phyloP scores from a whole-genome alignment of 2,797 vertebrate genomes.

The Salarias fasciatus region DNA sequence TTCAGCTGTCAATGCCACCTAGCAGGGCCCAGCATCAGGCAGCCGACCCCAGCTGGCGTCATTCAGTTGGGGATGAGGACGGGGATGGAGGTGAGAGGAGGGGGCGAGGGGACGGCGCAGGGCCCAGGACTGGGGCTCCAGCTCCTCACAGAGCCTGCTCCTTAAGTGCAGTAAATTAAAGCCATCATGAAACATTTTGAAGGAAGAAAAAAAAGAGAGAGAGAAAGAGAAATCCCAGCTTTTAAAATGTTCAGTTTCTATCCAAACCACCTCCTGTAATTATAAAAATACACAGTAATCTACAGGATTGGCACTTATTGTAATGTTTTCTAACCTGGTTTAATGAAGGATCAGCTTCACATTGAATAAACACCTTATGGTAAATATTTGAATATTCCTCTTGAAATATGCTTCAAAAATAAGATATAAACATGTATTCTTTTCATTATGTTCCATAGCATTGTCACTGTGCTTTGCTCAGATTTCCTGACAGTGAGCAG shows the following conservation, averaged over 20 bases:
- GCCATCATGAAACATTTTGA: constrained; percentile 46
- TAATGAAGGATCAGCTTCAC: neutral
- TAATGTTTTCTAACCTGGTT: too few relatives aligned
- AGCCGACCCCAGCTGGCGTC: constrained; percentile 93
- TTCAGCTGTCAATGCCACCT: constrained; percentile 99
- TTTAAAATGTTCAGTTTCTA: neutral
- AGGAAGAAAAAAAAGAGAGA: constrained; percentile 15
- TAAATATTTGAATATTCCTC: neutral
- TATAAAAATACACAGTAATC: neutral
- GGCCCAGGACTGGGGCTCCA: constrained; percentile 41
- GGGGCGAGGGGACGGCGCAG: constrained; percentile 65
- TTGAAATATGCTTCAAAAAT: neutral
- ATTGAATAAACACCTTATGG: neutral
- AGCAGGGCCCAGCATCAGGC: constrained; percentile 90
- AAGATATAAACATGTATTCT: neutral
- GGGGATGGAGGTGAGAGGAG: constrained; percentile 64
- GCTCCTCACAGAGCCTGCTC: constrained; percentile 34
- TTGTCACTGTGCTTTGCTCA: neutral
- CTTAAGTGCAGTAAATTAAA: constrained; percentile 51
- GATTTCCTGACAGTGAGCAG: neutral
- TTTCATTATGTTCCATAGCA: constrained; percentile 14
- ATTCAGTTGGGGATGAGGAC: constrained; percentile 88
- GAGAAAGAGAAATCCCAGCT: neutral
- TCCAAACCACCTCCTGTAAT: too few relatives aligned
- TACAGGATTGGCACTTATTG: neutral